Conservation (phyloP, 1,140 invertebrate species). For the Drosophila teissieri region DNA sequence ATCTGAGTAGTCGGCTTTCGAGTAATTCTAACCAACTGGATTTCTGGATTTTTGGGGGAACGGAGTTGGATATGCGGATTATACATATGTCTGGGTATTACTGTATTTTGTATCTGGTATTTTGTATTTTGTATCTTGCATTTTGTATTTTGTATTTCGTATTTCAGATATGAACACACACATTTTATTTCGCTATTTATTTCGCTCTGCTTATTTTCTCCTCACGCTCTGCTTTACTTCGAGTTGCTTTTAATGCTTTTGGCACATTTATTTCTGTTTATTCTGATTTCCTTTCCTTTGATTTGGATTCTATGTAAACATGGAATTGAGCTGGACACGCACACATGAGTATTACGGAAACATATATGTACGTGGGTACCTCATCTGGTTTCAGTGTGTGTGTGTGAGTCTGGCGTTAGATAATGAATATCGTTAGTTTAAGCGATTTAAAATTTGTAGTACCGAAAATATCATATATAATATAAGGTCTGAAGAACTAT, state of each 20-base stretch:
- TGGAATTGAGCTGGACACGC: conserved; percentile 49
- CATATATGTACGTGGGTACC: conserved; percentile 17
- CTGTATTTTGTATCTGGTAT: conserved; percentile 21
- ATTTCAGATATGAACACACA: conserved; percentile 36
- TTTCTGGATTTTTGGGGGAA: conserved; percentile 1
- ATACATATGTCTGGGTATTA: conserved; percentile 45
- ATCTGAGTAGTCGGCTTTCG: conserved; percentile 44
- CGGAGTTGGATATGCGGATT: conserved; percentile 35
- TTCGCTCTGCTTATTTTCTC: conserved; percentile 20
- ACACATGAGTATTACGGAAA: conserved; percentile 31
- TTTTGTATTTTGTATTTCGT: conserved; percentile 27
- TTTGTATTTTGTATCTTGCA: conserved; percentile 34
- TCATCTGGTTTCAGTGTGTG: conserved; percentile 11
- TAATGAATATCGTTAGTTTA: no score
- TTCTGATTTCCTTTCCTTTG: conserved; percentile 48
- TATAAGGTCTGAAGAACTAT: no score
- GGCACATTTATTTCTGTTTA: conserved; percentile 45
- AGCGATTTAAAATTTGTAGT: no score
- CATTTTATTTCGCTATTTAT: conserved; percentile 23
- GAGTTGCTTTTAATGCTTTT: conserved; percentile 53
- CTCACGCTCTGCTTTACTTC: neutral
- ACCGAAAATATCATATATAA: no score
- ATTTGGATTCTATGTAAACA: conserved; percentile 54
- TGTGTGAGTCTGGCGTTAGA: neutral
- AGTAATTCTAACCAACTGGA: conserved; percentile 3